phyloP scores from a whole-genome alignment of 2,888 invertebrate species.

The Drosophila histrio region DNA sequence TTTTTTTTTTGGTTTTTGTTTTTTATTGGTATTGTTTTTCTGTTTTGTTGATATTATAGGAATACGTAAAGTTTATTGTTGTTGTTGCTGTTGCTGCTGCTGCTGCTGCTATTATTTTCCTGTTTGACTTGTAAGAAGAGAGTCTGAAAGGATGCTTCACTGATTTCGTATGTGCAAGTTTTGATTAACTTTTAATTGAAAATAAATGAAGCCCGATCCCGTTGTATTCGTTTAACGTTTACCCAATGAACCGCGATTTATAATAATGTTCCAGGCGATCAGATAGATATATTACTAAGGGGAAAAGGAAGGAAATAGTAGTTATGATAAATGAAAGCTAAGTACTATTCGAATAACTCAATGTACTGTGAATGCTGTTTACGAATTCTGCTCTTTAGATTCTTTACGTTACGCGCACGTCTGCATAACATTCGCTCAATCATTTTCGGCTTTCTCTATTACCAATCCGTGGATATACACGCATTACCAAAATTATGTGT shows the following conservation, averaged over 20 bases:
- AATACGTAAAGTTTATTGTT: slow-evolving; percentile 21
- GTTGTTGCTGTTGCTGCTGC: slow-evolving; percentile 2
- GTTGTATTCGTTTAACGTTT: slow-evolving; percentile 43
- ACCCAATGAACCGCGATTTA: slow-evolving; percentile 28
- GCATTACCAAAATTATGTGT: slow-evolving; percentile 33
- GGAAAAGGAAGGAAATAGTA: background rate
- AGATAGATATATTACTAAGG: background rate
- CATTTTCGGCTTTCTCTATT: slow-evolving; percentile 19
- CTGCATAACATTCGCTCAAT: slow-evolving; percentile 54
- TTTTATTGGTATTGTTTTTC: slow-evolving; percentile 23
- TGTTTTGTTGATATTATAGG: slow-evolving; percentile 16
- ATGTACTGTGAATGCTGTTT: background rate
- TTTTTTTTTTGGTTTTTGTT: slow-evolving; percentile 17
- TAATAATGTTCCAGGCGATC: slow-evolving; percentile 4
- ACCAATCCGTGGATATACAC: slow-evolving; percentile 14
- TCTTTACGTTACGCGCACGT: background rate
- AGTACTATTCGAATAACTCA: background rate
- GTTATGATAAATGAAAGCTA: background rate
- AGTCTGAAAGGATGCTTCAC: slow-evolving; percentile 1
- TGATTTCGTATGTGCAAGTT: slow-evolving; percentile 46
- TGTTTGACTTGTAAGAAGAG: slow-evolving; percentile 2
- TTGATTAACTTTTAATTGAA: slow-evolving; percentile 76
- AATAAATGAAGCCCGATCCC: slow-evolving; percentile 51
- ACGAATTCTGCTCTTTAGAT: background rate
- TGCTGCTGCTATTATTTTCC: background rate